Evolutionary conservation across 2,797 vertebrate species (phyloP), one percentile per base, ranked within the genome.

Genomic region (Glyptemys insculpta): DNA sequence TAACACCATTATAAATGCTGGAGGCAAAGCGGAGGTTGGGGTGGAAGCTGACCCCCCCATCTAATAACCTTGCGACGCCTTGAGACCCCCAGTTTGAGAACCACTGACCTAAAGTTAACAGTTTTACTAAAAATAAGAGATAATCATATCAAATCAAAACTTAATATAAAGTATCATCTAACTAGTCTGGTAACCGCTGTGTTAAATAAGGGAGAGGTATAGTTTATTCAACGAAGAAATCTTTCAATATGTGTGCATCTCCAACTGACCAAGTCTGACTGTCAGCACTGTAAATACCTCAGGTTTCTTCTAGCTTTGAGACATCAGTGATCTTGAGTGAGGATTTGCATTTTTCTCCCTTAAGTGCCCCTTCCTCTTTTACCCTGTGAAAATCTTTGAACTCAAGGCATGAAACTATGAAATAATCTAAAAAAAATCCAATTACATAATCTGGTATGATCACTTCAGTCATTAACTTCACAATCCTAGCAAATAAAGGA

Each of bases 241-340:
- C 8, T 37, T 12, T 8, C 59, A 5, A 72, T 44, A 56, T 29
- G 37, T 41, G n/a, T 41, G 14, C 53, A 3, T 29, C 91, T 82
- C n/a, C 18, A 49, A 29, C 25, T 1, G 0, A n/a, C 21, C 72
- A 1, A 81, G 76, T 52, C 5, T 85, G 37, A 41, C 21, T 6
- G 41, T 47, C 4, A 23, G 52, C 56, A 68, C 49, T 85, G 80
- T 84, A 90, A 90, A 29, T n/a, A 92, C 49, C 92, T 93, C 82
- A 41, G 23, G 81, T 29, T 54, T 81, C 81, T 56, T 56, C 4
- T 41, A 84, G 14, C 0, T 87, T 4, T 0, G 18, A 52, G 6
- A 37, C 8, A 1, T 68, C 8, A 8, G 16, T 8, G 8, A 47
- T 44, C 41, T 27, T 44, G 72, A 44, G 11, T 23, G 41, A 44